Evolutionary conservation across 2,797 vertebrate genomes (phyloP).

Genomic region (Peromyscus eremicus): DNA sequence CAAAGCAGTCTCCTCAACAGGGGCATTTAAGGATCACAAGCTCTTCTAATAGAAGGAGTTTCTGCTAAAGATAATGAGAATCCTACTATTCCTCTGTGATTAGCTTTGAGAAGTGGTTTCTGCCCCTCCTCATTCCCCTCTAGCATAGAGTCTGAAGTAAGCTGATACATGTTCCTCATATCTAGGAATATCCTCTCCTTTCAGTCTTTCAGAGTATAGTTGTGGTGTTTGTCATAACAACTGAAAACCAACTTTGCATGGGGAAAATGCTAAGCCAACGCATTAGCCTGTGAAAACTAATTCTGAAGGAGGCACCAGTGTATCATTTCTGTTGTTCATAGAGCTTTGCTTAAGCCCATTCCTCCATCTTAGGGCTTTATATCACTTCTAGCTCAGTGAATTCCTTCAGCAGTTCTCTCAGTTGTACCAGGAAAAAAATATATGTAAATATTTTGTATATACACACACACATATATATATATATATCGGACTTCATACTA

Average conservation of each 20-base stretch:
- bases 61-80: not conserved
- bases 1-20: not conserved
- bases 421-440: too few relatives aligned
- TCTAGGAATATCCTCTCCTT: not conserved
- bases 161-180: not conserved
- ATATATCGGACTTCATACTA: too few relatives aligned
- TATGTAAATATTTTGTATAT: too few relatives aligned
- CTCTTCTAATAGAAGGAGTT: not conserved
- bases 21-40: not conserved
- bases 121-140: not conserved
- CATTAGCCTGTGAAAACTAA: not conserved
- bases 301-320: not conserved
- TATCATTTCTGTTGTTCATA: too few relatives aligned
- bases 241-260: not conserved
- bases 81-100: not conserved
- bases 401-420: too few relatives aligned
- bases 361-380: too few relatives aligned
- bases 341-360: not conserved
- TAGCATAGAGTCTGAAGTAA: slow-evolving; percentile 2
- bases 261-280: not conserved
- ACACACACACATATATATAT: too few relatives aligned
- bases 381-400: too few relatives aligned
- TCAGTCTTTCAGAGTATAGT: not conserved
- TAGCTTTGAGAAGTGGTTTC: not conserved
- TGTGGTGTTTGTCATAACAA: not conserved